These are phyloP conservation scores for Lonchura striata DNA, from an alignment of 2,113 vertebrate genomes.

Conservation along the genomic window DNA sequence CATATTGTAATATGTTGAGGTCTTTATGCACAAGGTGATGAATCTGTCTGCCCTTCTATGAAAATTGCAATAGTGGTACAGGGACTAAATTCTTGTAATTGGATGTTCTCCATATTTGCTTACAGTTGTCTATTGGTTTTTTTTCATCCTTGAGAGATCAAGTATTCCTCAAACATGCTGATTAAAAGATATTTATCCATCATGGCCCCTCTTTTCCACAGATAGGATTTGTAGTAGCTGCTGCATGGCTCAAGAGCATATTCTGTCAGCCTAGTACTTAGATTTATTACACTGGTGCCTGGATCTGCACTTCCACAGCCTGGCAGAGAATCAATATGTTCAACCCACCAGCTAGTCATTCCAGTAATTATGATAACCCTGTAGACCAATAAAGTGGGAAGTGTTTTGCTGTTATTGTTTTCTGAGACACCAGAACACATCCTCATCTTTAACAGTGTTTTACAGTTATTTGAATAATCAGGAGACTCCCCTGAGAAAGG, in stretches of 20 bases:
- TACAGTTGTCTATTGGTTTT: background rate
- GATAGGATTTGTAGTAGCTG: slow-evolving; percentile 22
- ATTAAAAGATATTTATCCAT: slow-evolving; percentile 61
- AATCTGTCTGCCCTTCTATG: background rate
- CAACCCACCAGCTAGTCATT: slow-evolving; percentile 42
- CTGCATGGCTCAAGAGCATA: background rate
- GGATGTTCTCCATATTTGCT: background rate
- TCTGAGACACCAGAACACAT: slow-evolving; percentile 8
- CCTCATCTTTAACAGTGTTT: background rate
- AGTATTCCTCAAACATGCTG: background rate
- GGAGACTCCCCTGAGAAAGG: background rate
- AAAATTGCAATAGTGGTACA: background rate
- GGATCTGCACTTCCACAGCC: slow-evolving; percentile 21
- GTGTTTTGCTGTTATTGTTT: slow-evolving; percentile 51
- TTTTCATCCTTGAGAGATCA: background rate
- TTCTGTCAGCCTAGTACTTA: slow-evolving; percentile 27
- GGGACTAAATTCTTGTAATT: background rate
- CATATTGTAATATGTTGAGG: background rate
- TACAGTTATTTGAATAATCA: slow-evolving; percentile 52
- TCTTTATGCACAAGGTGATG: background rate
- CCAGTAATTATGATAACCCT: slow-evolving; percentile 34
- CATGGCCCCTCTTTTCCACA: background rate
- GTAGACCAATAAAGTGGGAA: slow-evolving; percentile 46
- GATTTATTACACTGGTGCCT: slow-evolving; percentile 44
- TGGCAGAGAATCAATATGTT: slow-evolving; percentile 61